phyloP scores from a whole-genome alignment of 2,113 vertebrate species.

The Microcebus griseorufus region DNA sequence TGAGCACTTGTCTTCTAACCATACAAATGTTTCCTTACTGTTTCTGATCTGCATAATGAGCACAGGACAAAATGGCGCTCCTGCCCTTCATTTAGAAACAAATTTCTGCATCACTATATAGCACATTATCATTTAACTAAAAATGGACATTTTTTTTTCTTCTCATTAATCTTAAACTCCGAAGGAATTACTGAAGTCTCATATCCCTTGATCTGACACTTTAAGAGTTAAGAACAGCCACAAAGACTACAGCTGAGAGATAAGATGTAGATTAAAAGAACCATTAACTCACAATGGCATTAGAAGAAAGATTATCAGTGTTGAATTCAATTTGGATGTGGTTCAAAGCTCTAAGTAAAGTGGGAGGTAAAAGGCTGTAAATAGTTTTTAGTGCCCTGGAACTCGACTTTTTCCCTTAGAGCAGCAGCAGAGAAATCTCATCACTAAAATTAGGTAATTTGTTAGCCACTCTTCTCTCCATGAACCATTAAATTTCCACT shows the following conservation, averaged over 20 bases:
- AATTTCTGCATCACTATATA: conserved; percentile 48
- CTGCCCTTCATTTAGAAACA: conserved; percentile 29
- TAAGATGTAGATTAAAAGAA: conserved; percentile 76
- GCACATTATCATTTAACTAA: conserved; percentile 53
- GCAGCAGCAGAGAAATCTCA: conserved; percentile 34
- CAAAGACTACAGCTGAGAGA: conserved; percentile 70
- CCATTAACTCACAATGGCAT: conserved; percentile 72
- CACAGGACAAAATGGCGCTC: not conserved
- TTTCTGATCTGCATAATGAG: conserved; percentile 25
- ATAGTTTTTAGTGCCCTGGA: conserved; percentile 53
- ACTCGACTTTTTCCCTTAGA: conserved; percentile 21
- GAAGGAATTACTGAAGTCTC: conserved; percentile 71
- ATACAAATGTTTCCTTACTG: not conserved
- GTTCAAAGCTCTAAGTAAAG: conserved; percentile 71
- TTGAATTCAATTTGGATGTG: conserved; percentile 75
- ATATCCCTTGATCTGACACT: conserved; percentile 62
- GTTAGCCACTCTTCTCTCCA: conserved; percentile 28
- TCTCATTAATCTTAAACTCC: conserved; percentile 69
- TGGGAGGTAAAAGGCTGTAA: conserved; percentile 62
- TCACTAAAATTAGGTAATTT: conserved; percentile 45
- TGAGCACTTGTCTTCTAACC: not conserved
- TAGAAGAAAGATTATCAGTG: conserved; percentile 55
- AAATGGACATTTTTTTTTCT: conserved; percentile 36
- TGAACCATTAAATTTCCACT: not conserved
- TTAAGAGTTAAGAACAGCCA: conserved; percentile 61